phyloP scores from a whole-genome alignment of 2,888 invertebrate species.

The Acronicta leporina region DNA sequence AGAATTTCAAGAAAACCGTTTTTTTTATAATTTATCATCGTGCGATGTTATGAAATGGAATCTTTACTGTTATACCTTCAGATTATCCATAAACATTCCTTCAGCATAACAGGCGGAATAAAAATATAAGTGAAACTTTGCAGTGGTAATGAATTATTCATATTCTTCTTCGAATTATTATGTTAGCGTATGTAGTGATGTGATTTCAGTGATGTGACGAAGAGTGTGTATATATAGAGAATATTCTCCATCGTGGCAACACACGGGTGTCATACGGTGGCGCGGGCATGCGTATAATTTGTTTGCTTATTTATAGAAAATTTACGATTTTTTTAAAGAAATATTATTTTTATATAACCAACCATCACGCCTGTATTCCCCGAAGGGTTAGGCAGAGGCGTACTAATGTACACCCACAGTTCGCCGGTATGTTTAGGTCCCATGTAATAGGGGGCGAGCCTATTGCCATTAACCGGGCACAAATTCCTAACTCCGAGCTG shows the following conservation, averaged over 20 bases:
- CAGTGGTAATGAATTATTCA: constrained; percentile 51
- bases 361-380: too few species aligned
- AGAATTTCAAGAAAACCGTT: constrained; percentile 1
- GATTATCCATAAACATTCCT: constrained; percentile 31
- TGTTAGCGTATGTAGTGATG: constrained; percentile 46
- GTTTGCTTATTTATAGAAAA: background rate
- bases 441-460: too few species aligned
- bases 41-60: constrained; percentile 15
- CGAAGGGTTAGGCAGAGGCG: too few species aligned
- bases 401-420: too few species aligned
- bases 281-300: constrained; percentile 11
- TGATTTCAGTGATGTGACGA: constrained; percentile 45
- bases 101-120: constrained; percentile 35
- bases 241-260: constrained; percentile 12
- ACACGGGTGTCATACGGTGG: background rate
- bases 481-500: too few species aligned
- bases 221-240: constrained; percentile 8
- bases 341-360: background rate
- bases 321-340: background rate
- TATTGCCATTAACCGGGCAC: too few species aligned
- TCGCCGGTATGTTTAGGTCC: too few species aligned
- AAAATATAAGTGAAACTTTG: constrained; percentile 50
- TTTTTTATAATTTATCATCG: constrained; percentile 31
- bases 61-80: constrained; percentile 21
- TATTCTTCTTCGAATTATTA: constrained; percentile 46